A percentile compares a stretch with the other conserved stretches of the same genome.
phyloP scores from a whole-genome alignment of 2,888 invertebrate species.

The Calameuta idolon region DNA sequence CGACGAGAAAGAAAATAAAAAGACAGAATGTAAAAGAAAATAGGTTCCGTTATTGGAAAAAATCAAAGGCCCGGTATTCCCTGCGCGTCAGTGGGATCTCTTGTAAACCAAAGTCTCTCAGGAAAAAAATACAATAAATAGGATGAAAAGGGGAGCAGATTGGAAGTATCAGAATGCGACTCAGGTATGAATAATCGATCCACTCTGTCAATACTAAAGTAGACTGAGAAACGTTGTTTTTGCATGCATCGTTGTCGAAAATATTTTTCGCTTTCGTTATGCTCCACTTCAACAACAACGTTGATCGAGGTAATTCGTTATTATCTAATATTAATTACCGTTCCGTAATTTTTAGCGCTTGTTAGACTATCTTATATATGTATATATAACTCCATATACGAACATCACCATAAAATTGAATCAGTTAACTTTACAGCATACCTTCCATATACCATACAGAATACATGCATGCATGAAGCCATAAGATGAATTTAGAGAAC shows the following conservation, averaged over 20 bases:
- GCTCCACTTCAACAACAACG: no score
- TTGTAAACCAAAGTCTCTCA: conserved; percentile 17
- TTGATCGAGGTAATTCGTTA: no score
- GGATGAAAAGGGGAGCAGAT: conserved; percentile 18
- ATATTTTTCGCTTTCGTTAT: no score
- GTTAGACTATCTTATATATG: no score
- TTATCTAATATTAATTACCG: no score
- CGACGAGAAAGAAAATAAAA: background rate
- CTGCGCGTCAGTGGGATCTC: conserved; percentile 17
- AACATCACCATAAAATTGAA: background rate
- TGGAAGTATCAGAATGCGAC: conserved; percentile 19
- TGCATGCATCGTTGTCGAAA: background rate
- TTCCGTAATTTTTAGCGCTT: no score
- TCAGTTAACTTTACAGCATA: background rate
- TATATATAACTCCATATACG: background rate
- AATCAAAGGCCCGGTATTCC: conserved; percentile 25
- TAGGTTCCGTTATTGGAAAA: conserved; percentile 19
- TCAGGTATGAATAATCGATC: conserved; percentile 13
- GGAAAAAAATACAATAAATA: conserved; percentile 21
- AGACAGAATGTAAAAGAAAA: conserved; percentile 4
- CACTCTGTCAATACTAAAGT: conserved; percentile 10
- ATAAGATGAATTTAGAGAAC: conserved; percentile 1
- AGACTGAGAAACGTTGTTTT: conserved; percentile 9
- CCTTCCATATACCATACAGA: background rate
- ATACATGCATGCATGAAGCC: background rate